A percentile compares a stretch with the other conserved stretches of the same genome.
Evolutionary conservation across 2,797 vertebrate genomes (phyloP).

Genomic region (Tragopan temminckii): DNA sequence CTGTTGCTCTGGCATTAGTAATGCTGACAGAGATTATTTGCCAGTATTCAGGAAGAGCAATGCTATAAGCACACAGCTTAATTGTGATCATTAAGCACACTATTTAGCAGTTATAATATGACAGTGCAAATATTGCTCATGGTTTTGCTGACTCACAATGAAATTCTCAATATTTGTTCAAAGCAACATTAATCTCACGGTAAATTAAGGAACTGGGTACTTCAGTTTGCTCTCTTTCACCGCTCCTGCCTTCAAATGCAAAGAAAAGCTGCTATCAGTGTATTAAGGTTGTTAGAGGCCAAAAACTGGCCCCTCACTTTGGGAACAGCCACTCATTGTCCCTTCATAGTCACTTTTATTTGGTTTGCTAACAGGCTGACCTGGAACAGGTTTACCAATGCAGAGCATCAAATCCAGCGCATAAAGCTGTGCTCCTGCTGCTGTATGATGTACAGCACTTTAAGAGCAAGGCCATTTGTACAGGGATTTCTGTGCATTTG

Average conservation of each 20-base stretch:
- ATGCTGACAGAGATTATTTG: conserved; percentile 4
- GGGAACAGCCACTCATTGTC: neutral
- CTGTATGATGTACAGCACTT: fast-evolving
- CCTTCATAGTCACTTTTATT: neutral
- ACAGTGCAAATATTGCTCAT: conserved; percentile 31
- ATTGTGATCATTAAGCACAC: conserved; percentile 20
- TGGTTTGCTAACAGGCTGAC: neutral
- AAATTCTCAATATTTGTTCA: conserved; percentile 37
- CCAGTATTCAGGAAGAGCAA: conserved; percentile 13
- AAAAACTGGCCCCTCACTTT: neutral
- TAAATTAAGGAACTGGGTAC: neutral
- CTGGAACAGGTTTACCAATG: neutral
- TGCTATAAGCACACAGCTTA: conserved; percentile 3
- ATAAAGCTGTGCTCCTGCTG: neutral
- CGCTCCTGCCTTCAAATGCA: neutral
- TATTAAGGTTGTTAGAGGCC: neutral
- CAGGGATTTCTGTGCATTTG: neutral
- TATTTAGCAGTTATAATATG: conserved; percentile 31
- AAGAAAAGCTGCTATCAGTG: neutral
- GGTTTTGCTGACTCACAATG: conserved; percentile 52
- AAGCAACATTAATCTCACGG: conserved; percentile 1
- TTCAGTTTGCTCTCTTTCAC: neutral
- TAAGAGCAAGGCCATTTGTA: neutral
- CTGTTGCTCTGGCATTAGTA: conserved; percentile 24
- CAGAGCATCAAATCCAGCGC: neutral